phyloP scores from a whole-genome alignment of 2,113 vertebrate genomes.

The Melozone crissalis region DNA sequence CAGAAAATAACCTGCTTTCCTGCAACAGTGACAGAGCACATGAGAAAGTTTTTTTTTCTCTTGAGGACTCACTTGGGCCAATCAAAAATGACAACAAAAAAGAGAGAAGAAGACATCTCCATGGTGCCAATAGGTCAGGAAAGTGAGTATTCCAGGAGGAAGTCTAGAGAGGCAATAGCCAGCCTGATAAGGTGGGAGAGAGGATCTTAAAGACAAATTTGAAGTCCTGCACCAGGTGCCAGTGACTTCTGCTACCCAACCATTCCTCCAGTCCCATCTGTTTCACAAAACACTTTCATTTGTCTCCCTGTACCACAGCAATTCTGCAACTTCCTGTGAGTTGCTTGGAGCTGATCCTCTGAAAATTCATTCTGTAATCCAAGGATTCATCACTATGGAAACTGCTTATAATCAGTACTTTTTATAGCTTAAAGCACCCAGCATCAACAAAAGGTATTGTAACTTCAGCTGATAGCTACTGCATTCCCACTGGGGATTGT shows the following conservation, averaged over 20 bases:
- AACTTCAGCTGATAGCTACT: background rate
- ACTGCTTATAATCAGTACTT: conserved; percentile 71
- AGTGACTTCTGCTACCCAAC: background rate
- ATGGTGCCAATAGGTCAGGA: background rate
- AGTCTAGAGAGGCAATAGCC: background rate
- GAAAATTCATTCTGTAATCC: conserved; percentile 64
- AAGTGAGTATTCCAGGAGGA: background rate
- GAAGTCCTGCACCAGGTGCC: background rate
- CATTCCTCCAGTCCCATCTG: background rate
- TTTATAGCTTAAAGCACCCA: conserved; percentile 51
- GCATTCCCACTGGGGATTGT: background rate
- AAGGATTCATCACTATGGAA: conserved; percentile 70
- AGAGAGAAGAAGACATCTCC: background rate
- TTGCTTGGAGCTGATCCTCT: conserved; percentile 68
- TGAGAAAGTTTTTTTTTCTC: background rate
- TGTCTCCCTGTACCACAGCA: background rate
- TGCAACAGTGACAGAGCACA: background rate
- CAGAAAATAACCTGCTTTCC: background rate
- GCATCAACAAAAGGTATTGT: conserved; percentile 42
- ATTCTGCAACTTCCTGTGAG: conserved; percentile 14
- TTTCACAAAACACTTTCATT: background rate
- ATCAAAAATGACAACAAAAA: background rate
- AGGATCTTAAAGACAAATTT: background rate
- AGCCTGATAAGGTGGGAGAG: background rate
- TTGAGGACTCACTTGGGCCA: background rate